These are phyloP conservation scores for Napeogenes inachia DNA, from an alignment of 2,888 invertebrate genomes.

Conservation along the genomic window DNA sequence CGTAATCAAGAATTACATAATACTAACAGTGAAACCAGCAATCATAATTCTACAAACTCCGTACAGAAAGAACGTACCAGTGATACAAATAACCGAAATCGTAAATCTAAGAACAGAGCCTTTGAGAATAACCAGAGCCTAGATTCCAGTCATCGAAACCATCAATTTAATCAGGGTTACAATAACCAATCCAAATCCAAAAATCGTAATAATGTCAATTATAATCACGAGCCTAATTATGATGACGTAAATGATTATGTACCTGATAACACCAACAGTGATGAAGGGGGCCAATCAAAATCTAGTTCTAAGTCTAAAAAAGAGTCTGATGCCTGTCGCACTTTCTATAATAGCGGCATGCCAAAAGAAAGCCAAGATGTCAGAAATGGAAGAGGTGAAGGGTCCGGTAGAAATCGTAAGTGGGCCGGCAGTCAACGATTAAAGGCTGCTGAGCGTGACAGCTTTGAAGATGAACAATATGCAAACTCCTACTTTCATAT, in stretches of 20 bases:
- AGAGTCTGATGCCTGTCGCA: conserved; percentile 54
- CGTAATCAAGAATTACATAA: conserved; percentile 35
- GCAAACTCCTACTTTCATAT: conserved; percentile 56
- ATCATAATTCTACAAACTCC: conserved; percentile 16
- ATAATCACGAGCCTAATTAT: conserved; percentile 24
- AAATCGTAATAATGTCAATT: conserved; percentile 27
- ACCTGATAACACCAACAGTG: conserved; percentile 32
- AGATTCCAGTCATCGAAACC: conserved; percentile 33
- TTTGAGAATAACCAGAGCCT: conserved; percentile 34
- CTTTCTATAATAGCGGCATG: conserved; percentile 64
- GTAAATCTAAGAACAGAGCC: conserved; percentile 35
- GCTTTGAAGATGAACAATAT: conserved; percentile 64
- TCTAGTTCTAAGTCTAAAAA: conserved; percentile 52
- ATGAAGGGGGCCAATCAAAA: conserved; percentile 54
- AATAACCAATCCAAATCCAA: conserved; percentile 25
- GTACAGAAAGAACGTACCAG: conserved; percentile 18
- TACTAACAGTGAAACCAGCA: conserved; percentile 20
- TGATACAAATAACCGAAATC: conserved; percentile 34
- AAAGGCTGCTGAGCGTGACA: conserved; percentile 48
- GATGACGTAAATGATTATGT: conserved; percentile 28
- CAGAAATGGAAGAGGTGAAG: conserved; percentile 53
- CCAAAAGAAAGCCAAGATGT: conserved; percentile 59
- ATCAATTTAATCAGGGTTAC: conserved; percentile 30
- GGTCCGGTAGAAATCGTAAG: conserved; percentile 47
- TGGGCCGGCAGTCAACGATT: conserved; percentile 60